Conservation (phyloP, 2,888 invertebrate genomes). For the Aquatica leii region DNA sequence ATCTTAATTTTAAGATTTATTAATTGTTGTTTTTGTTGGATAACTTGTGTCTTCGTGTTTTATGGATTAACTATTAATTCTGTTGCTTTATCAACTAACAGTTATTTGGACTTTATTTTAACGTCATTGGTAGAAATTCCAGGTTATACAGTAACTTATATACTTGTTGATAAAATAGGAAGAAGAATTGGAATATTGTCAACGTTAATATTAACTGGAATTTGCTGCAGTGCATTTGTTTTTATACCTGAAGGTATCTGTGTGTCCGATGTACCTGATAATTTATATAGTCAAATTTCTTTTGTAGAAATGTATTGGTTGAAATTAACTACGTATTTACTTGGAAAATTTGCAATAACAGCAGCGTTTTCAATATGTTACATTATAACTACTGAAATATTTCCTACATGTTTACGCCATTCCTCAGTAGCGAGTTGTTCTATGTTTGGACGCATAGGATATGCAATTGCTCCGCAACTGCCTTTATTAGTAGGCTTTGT, state of each 20-base stretch:
- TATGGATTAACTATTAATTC: conserved; percentile 83
- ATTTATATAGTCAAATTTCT: background rate
- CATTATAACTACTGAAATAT: conserved; percentile 74
- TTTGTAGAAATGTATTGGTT: conserved; percentile 61
- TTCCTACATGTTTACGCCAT: conserved; percentile 71
- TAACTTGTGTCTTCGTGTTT: conserved; percentile 79
- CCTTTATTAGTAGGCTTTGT: conserved; percentile 68
- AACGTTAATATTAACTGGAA: conserved; percentile 69
- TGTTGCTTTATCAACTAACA: conserved; percentile 76
- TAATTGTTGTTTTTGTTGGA: conserved; percentile 80
- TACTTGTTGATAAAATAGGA: conserved; percentile 71
- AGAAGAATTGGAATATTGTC: too few relatives aligned
- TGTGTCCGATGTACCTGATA: background rate
- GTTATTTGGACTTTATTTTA: conserved; percentile 78
- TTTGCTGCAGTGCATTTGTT: conserved; percentile 70
- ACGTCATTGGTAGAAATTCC: conserved; percentile 77
- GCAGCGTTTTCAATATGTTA: conserved; percentile 73
- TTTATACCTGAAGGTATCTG: conserved; percentile 64
- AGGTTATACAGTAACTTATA: conserved; percentile 70
- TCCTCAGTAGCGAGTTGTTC: conserved; percentile 71
- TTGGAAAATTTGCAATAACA: conserved; percentile 73
- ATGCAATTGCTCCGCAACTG: conserved; percentile 72
- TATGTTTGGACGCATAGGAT: conserved; percentile 71
- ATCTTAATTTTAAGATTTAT: conserved; percentile 64
- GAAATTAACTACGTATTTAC: conserved; percentile 65